Evolutionary conservation across 2,888 invertebrate species (phyloP), one percentile per base, ranked within the genome.

Genomic region (Spisula subtruncata): DNA sequence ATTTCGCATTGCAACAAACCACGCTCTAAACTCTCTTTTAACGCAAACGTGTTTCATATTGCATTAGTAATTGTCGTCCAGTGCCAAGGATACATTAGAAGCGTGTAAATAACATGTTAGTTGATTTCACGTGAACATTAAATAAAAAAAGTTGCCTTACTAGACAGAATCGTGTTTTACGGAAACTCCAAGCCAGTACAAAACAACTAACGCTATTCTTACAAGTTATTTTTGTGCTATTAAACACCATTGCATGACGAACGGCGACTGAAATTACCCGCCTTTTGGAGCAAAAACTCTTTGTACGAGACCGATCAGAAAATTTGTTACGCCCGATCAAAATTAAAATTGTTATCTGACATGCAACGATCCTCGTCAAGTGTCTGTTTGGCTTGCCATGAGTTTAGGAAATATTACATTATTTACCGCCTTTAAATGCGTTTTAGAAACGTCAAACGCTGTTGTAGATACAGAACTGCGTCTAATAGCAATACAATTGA

Each of bases 311-410:
- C 60, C 25, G 60, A 66, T 66, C 60, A 66, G 60, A 66, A 66
- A 66, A 25, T 25, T n/a, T 66, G 60, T 8, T n/a, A 66, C n/a
- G 25, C 60, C 25, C 25, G 25, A 25, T 66, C 60, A 66, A 25
- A 66, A 66, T 66, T 66, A 12, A 66, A 25, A 66, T 66, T 66
- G 60, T 66, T 66, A 66, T 66, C 25, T 66, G 60, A 25, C 60
- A 66, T 25, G 60, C 60, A 66, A 66, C 25, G 5, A 12, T 12
- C 0, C 60, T 25, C 60, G n/a, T 25, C 6, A 66, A 66, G 25
- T 25, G 25, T 25, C n/a, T 66, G n/a, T 51, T 51, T n/a, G 20
- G 8, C 25, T n/a, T 66, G 60, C 25, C 20, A 25, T 66, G 25
- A 66, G n/a, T 4, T 10, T 0, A 8, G 25, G 60, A 66, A 66